Percentiles rank a stretch among this genome's conserved stretches.
phyloP scores from a whole-genome alignment of 1,140 invertebrate genomes.

The Orius laevigatus region DNA sequence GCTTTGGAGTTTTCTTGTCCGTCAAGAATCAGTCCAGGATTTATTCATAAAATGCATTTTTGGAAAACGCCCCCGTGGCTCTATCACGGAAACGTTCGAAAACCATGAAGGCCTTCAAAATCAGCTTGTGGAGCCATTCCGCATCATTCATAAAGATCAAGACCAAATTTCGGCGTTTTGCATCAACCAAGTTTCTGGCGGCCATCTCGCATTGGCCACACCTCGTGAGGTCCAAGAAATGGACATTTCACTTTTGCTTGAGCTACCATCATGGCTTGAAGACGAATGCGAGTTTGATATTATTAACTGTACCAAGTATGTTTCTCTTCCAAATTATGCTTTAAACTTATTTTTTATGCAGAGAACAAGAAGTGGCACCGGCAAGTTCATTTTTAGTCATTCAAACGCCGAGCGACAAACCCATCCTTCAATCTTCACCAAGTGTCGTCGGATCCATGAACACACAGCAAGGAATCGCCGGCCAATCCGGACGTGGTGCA shows the following conservation, averaged over 20 bases:
- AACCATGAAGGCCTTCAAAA: constrained; percentile 25
- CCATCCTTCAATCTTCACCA: constrained; percentile 19
- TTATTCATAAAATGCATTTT: constrained; percentile 93
- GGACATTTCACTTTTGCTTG: constrained; percentile 79
- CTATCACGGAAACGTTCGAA: constrained; percentile 13
- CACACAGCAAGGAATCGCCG: constrained; percentile 48
- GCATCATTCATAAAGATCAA: constrained; percentile 97
- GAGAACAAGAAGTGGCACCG: constrained; percentile 42
- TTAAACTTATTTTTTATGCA: constrained; percentile 22
- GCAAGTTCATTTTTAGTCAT: constrained; percentile 80
- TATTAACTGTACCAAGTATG: constrained; percentile 63
- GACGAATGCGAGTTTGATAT: constrained; percentile 95
- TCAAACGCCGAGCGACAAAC: constrained; percentile 64
- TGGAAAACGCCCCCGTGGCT: constrained; percentile 38
- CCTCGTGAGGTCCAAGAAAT: constrained; percentile 95
- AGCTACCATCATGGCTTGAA: constrained; percentile 79
- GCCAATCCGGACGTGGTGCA: constrained; percentile 70
- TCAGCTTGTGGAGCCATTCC: constrained; percentile 58
- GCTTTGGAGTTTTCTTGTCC: constrained; percentile 85
- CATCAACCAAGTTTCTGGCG: constrained; percentile 72
- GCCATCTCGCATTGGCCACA: constrained; percentile 77
- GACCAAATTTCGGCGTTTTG: constrained; percentile 96
- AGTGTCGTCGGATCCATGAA: constrained; percentile 29
- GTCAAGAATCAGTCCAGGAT: constrained; percentile 85
- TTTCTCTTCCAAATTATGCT: not conserved